These are phyloP conservation scores for Pelobates fuscus DNA, from an alignment of 2,113 vertebrate species.

Conservation along the genomic window DNA sequence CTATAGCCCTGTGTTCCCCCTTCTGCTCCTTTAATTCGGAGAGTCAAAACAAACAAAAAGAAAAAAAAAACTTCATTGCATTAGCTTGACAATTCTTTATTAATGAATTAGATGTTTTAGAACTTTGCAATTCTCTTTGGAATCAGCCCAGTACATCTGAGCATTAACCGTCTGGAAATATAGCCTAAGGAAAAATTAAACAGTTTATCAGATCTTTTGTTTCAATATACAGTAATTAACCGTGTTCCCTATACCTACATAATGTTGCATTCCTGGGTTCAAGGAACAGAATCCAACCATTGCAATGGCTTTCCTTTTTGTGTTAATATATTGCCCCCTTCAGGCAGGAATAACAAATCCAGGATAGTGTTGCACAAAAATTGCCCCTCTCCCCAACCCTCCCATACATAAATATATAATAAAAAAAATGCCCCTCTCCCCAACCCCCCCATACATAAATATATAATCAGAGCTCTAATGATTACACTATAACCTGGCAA, in stretches of 20 bases:
- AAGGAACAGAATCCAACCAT: slow-evolving; percentile 60
- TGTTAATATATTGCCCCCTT: slow-evolving; percentile 80
- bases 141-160: slow-evolving; percentile 57
- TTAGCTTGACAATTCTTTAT: slow-evolving; percentile 56
- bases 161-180: slow-evolving; percentile 67
- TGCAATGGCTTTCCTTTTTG: slow-evolving; percentile 63
- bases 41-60: slow-evolving; percentile 53
- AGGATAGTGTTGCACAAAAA: background rate
- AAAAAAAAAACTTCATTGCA: slow-evolving; percentile 49
- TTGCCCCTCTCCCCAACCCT: background rate
- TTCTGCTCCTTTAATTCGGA: no score
- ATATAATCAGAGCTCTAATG: no score
- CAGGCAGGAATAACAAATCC: slow-evolving; percentile 65
- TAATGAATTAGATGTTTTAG: slow-evolving; percentile 53
- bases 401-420: no score
- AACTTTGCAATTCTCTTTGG: slow-evolving; percentile 65
- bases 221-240: slow-evolving; percentile 78
- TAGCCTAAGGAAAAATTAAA: slow-evolving; percentile 72
- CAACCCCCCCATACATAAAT: no score
- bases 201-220: slow-evolving; percentile 74
- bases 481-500: no score
- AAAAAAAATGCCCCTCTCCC: background rate
- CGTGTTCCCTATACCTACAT: slow-evolving; percentile 65
- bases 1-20: no score
- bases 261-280: slow-evolving; percentile 66